Percentiles rank a stretch among this genome's conserved stretches.
Conservation (phyloP, 2,888 invertebrate genomes). For the Lasioglossum marginatum region DNA sequence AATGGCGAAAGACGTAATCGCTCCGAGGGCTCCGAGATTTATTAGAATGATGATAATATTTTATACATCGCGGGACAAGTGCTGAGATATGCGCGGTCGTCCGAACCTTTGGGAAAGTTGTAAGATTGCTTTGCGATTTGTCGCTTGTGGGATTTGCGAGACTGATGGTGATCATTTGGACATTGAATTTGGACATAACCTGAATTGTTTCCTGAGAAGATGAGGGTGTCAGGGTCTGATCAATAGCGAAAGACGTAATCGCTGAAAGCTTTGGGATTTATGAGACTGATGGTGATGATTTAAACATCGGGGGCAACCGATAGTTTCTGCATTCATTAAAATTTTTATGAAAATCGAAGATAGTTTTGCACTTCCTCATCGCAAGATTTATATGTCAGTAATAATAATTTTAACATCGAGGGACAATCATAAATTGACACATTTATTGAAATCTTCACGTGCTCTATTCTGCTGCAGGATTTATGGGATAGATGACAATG, state of each 20-base stretch:
- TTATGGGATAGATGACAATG: background rate
- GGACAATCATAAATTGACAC: background rate
- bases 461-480: background rate
- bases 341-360: background rate
- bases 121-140: background rate
- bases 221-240: slow-evolving; percentile 7
- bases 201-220: slow-evolving; percentile 21
- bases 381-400: too few species aligned
- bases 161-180: background rate
- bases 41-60: slow-evolving; percentile 13
- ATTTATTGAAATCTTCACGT: background rate
- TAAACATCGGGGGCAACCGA: background rate
- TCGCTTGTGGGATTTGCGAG: background rate
- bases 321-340: background rate
- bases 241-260: slow-evolving; percentile 21
- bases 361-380: too few species aligned
- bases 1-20: slow-evolving; percentile 21
- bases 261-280: slow-evolving; percentile 11
- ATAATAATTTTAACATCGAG: too few species aligned
- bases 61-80: background rate
- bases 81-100: background rate
- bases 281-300: background rate
- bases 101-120: background rate
- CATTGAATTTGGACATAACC: slow-evolving; percentile 19
- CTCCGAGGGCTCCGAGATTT: slow-evolving; percentile 18